Percentiles rank a stretch among this genome's conserved stretches.
These are phyloP conservation scores for Ariolimax columbianus DNA, from an alignment of 2,888 invertebrate genomes.

Conservation along the genomic window DNA sequence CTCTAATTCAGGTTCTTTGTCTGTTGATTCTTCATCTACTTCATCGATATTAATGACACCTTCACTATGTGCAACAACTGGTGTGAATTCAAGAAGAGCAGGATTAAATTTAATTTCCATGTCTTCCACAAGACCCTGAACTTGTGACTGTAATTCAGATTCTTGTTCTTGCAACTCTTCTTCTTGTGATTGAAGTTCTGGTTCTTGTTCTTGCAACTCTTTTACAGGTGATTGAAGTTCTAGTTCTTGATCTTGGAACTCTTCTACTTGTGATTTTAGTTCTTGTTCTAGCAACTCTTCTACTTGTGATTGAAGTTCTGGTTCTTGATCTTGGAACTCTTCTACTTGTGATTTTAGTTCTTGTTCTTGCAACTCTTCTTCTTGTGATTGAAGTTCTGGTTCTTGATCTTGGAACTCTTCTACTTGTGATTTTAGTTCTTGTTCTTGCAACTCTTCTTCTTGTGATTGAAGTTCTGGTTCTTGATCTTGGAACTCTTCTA, in stretches of 20 bases:
- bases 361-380: neutral
- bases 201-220: neutral
- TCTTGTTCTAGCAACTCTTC: neutral
- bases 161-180: neutral
- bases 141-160: neutral
- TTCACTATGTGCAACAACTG: neutral
- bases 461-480: neutral
- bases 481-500: neutral
- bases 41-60: neutral
- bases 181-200: neutral
- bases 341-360: neutral
- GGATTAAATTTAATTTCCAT: neutral
- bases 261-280: neutral
- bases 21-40: neutral
- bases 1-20: neutral
- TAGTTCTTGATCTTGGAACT: neutral
- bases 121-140: neutral
- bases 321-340: neutral
- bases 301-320: neutral
- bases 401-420: neutral
- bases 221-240: neutral
- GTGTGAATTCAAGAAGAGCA: neutral
- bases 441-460: neutral
- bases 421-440: neutral
- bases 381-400: neutral